phyloP scores from a whole-genome alignment of 2,113 vertebrate species.

The Actinemys pallida region DNA sequence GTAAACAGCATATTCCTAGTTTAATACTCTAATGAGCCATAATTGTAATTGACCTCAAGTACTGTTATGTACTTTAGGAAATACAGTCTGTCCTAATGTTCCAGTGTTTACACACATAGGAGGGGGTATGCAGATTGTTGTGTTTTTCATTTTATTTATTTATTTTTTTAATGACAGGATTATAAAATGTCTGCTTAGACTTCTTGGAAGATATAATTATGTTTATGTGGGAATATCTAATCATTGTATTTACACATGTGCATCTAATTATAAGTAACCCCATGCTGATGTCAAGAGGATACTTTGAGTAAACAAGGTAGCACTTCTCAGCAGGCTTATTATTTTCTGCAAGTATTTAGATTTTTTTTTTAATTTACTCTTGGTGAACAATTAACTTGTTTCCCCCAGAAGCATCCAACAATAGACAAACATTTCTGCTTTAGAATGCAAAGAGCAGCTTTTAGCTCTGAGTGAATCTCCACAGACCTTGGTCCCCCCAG shows the following conservation, averaged over 20 bases:
- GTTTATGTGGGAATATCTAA: constrained; percentile 75
- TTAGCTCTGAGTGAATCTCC: not conserved
- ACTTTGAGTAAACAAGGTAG: constrained; percentile 66
- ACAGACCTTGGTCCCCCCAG: not conserved
- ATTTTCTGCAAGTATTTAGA: constrained; percentile 51
- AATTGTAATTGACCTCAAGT: constrained; percentile 61
- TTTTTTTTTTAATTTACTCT: constrained; percentile 34
- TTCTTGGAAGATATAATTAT: constrained; percentile 66
- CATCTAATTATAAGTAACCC: constrained; percentile 71
- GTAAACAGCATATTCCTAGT: constrained; percentile 43
- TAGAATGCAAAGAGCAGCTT: not conserved
- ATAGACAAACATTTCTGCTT: not conserved
- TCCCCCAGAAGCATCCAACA: constrained; percentile 34
- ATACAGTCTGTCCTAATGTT: not conserved
- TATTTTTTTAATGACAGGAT: constrained; percentile 22
- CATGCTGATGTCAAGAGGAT: constrained; percentile 79
- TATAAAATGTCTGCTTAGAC: not conserved
- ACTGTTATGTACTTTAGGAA: constrained; percentile 45
- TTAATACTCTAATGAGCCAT: constrained; percentile 65
- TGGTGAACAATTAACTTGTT: constrained; percentile 57
- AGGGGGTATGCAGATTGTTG: constrained; percentile 25
- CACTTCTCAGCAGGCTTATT: constrained; percentile 62
- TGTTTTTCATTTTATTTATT: constrained; percentile 27
- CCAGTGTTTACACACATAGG: constrained; percentile 37
- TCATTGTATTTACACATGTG: constrained; percentile 73